Evolutionary conservation across 2,888 invertebrate genomes (phyloP).

Genomic region (Zhuqinia jingwanae): DNA sequence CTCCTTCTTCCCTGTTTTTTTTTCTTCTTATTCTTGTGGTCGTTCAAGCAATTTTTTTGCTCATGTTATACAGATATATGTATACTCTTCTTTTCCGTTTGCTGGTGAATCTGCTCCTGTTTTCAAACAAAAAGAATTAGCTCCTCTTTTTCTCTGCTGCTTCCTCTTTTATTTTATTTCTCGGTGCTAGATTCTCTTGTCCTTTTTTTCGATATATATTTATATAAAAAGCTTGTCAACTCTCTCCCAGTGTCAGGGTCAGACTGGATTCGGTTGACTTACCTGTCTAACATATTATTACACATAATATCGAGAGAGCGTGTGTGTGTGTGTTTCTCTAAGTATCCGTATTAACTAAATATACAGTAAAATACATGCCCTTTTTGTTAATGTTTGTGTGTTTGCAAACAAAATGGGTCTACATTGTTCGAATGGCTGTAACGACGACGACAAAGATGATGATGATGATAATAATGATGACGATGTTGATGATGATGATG

Average conservation of each 20-base stretch:
- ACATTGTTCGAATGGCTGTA: slow-evolving; percentile 7
- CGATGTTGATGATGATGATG: background rate
- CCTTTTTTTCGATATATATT: slow-evolving; percentile 14
- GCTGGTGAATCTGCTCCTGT: slow-evolving; percentile 17
- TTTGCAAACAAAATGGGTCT: background rate
- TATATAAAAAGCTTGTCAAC: slow-evolving; percentile 47
- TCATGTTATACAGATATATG: no score
- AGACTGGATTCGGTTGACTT: slow-evolving; percentile 58
- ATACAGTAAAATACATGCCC: background rate
- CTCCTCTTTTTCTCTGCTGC: no score
- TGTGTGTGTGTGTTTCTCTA: background rate
- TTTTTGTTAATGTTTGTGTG: slow-evolving; percentile 16
- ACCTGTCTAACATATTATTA: slow-evolving; percentile 28
- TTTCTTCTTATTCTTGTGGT: background rate
- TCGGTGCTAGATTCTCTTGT: slow-evolving; percentile 14
- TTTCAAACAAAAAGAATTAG: slow-evolving; percentile 45
- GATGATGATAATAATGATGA: no score
- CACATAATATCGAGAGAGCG: background rate
- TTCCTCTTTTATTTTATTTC: slow-evolving; percentile 49
- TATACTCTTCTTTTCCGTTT: background rate
- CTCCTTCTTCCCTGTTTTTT: slow-evolving; percentile 22
- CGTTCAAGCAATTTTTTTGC: slow-evolving; percentile 7
- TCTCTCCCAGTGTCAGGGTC: slow-evolving; percentile 59
- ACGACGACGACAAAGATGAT: background rate
- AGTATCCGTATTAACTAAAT: background rate